Evolutionary conservation across 2,113 vertebrate species (phyloP).

Genomic region (Myocastor coypus): DNA sequence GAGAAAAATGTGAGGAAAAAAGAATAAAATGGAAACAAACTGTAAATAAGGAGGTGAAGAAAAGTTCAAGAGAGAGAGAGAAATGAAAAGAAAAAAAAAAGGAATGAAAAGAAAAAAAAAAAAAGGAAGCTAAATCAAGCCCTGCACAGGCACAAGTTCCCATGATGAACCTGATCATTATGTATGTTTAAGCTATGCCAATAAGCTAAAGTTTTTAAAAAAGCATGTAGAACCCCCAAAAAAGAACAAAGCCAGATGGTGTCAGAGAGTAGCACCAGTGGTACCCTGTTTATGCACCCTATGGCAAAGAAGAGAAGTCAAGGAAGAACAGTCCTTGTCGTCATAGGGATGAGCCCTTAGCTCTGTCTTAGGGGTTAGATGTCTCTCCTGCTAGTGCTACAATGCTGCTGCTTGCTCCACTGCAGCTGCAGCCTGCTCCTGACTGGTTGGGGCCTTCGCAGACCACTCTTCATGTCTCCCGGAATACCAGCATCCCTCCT

Average conservation of each 20-base stretch:
- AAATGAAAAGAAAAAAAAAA: neutral
- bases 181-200: neutral
- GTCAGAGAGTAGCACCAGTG: neutral
- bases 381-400: neutral
- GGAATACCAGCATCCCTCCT: neutral
- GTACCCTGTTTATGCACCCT: neutral
- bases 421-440: neutral
- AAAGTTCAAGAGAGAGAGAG: neutral
- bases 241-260: conserved; percentile 53
- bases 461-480: neutral
- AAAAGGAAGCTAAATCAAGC: neutral
- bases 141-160: neutral
- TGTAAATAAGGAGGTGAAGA: neutral
- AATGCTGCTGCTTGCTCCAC: neutral
- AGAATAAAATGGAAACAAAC: neutral
- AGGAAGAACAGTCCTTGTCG: conserved; percentile 7
- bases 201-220: neutral
- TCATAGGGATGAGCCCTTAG: conserved; percentile 36
- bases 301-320: conserved; percentile 45
- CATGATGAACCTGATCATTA: neutral
- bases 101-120: neutral
- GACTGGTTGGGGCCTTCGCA: neutral
- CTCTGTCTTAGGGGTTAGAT: neutral
- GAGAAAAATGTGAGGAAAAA: neutral
- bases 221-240: too few relatives aligned